These are phyloP conservation scores for Lysandra coridon DNA, from an alignment of 2,888 invertebrate genomes.

Conservation along the genomic window DNA sequence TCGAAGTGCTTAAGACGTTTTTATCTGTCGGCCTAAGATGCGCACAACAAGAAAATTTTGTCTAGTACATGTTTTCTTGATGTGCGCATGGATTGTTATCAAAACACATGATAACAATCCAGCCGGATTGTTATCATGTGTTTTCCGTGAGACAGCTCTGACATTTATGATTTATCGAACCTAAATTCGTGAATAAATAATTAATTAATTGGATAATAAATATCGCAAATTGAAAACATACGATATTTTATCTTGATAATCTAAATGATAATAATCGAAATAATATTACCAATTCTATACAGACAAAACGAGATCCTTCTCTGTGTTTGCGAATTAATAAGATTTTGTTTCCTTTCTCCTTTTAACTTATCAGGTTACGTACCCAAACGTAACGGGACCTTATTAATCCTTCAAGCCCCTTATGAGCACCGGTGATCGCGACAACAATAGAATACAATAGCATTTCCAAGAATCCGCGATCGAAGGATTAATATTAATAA, in stretches of 20 bases:
- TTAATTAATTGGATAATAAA: slow-evolving; percentile 10
- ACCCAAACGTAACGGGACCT: not conserved
- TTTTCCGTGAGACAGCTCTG: not conserved
- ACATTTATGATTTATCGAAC: slow-evolving; percentile 21
- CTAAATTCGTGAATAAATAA: not conserved
- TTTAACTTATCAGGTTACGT: too few relatives aligned
- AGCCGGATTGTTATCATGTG: not conserved
- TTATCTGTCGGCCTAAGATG: too few relatives aligned
- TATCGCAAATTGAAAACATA: not conserved
- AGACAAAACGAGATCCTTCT: not conserved
- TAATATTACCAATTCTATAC: not conserved
- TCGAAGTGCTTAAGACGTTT: too few relatives aligned
- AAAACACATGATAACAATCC: too few relatives aligned
- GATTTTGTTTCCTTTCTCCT: not conserved
- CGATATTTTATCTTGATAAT: slow-evolving; percentile 2
- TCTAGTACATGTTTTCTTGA: too few relatives aligned
- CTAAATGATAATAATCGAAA: not conserved
- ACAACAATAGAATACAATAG: too few relatives aligned
- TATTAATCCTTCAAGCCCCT: too few relatives aligned
- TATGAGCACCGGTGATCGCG: too few relatives aligned
- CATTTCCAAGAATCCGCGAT: too few relatives aligned
- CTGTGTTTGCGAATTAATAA: not conserved
- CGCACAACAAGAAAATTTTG: too few relatives aligned
- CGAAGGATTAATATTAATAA: too few relatives aligned
- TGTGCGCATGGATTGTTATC: too few relatives aligned